Evolutionary conservation across 2,888 invertebrate species (phyloP), one percentile per base, ranked within the genome.

Genomic region (Sympetrum striolatum): DNA sequence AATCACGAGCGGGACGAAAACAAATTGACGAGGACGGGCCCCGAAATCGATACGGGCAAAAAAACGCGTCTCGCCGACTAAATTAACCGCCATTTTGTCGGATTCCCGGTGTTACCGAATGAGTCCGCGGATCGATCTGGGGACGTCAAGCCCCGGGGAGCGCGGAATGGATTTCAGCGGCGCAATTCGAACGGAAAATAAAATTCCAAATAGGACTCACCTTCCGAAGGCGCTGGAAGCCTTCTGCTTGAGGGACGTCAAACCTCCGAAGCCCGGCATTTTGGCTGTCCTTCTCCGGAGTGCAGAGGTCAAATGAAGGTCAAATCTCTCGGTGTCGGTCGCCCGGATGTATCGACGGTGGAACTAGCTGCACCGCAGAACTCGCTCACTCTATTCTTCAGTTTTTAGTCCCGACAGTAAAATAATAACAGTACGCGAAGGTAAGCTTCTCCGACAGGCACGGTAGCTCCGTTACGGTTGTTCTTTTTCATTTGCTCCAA

Each of bases 241-340:
- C 91, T 92, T 91, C 64, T 91, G 91, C 91, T 92, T 92, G 90
- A 93, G 91, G 90, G 92, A 92, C 90, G 92, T 92, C 90, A 93
- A 91, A 90, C 92, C 92, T 90, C 92, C 93, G 91, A 93, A 92
- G 90, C 93, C 93, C 91, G 93, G 92, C 93, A 93, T 93, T 82
- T 48, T 91, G 90, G 39, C 14, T 44, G 79, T 22, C 37, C 58
- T 35, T 35, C 37, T n/a, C 3, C 48, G 31, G 82, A 10, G n/a
- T 37, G 37, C 37, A 60, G 64, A 86, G 60, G 86, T 86, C 86
- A 86, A 64, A 60, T 37, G 60, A 86, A 86, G 86, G 86, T 86
- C 86, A 53, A 37, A 14, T 22, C 1, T 35, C 14, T 12, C 14
- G 35, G 35, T 44, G 44, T 44, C 44, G 44, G 48, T 48, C 15